These are phyloP conservation scores for Okapia johnstoni DNA, from an alignment of 2,113 vertebrate species.

Conservation along the genomic window DNA sequence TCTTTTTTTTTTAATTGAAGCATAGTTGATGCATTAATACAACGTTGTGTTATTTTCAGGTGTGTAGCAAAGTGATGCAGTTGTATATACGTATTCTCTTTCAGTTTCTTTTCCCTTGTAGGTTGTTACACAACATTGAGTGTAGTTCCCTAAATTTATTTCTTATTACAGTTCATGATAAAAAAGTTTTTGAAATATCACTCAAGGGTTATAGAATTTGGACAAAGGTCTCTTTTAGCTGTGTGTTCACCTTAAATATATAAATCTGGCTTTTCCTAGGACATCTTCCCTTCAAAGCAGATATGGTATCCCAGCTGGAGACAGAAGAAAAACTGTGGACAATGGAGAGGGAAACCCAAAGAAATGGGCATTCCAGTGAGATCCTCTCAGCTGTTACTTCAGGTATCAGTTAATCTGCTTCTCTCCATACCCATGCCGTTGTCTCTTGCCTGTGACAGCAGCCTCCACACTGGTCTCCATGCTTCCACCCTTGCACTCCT, in stretches of 20 bases:
- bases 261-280: neutral
- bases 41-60: neutral
- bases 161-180: neutral
- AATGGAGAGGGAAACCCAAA: constrained; percentile 28
- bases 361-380: neutral
- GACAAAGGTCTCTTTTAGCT: neutral
- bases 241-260: neutral
- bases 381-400: accelerated
- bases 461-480: neutral
- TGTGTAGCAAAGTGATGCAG: neutral
- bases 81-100: neutral
- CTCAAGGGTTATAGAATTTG: neutral
- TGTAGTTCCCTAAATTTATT: neutral
- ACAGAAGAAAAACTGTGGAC: constrained; percentile 40
- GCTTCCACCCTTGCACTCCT: neutral
- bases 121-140: neutral
- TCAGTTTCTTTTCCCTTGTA: neutral
- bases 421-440: accelerated
- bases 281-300: constrained; percentile 15
- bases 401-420: neutral
- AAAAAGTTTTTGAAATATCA: neutral
- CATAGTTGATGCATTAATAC: neutral
- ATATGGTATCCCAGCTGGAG: constrained; percentile 32
- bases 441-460: neutral
- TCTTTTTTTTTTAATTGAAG: neutral